phyloP scores from a whole-genome alignment of 2,888 invertebrate genomes.

The Serripes groenlandicus region DNA sequence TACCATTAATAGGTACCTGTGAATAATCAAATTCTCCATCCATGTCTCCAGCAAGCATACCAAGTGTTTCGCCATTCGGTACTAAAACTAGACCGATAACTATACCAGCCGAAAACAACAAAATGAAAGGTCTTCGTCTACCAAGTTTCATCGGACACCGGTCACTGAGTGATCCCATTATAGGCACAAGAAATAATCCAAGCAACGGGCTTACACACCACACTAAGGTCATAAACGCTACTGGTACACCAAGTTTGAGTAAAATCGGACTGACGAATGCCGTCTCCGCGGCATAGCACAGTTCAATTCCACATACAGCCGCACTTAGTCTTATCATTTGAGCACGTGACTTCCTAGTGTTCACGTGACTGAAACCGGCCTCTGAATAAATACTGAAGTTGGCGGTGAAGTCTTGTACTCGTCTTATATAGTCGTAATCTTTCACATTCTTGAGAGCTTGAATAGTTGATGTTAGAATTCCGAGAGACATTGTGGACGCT shows the following conservation, averaged over 20 bases:
- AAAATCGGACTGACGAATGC: constrained; percentile 98
- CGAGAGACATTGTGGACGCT: constrained; percentile 76
- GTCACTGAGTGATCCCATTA: constrained; percentile 97
- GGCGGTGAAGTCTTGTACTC: constrained; percentile 61
- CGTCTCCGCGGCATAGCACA: constrained; percentile 98
- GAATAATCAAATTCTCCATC: background rate
- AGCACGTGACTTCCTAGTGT: constrained; percentile 86
- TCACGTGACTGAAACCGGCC: constrained; percentile 68
- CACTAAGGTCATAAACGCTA: constrained; percentile 97
- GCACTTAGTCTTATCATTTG: constrained; percentile 94
- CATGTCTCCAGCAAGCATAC: constrained; percentile 93
- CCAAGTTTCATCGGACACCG: constrained; percentile 93
- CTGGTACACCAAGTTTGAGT: constrained; percentile 95
- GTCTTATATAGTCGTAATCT: constrained; percentile 59
- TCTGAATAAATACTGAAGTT: constrained; percentile 51
- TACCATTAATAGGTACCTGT: constrained; percentile 15
- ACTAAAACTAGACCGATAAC: constrained; percentile 95
- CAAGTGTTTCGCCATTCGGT: constrained; percentile 95
- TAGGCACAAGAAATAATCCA: constrained; percentile 97
- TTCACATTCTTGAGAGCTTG: constrained; percentile 79
- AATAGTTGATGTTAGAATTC: constrained; percentile 79
- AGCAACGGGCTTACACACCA: constrained; percentile 98
- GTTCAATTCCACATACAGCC: constrained; percentile 98
- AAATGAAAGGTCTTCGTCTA: constrained; percentile 95
- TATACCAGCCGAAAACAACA: constrained; percentile 95